Percentiles rank a stretch among this genome's conserved stretches.
phyloP scores from a whole-genome alignment of 2,888 invertebrate species.

The Steromphala cineraria region DNA sequence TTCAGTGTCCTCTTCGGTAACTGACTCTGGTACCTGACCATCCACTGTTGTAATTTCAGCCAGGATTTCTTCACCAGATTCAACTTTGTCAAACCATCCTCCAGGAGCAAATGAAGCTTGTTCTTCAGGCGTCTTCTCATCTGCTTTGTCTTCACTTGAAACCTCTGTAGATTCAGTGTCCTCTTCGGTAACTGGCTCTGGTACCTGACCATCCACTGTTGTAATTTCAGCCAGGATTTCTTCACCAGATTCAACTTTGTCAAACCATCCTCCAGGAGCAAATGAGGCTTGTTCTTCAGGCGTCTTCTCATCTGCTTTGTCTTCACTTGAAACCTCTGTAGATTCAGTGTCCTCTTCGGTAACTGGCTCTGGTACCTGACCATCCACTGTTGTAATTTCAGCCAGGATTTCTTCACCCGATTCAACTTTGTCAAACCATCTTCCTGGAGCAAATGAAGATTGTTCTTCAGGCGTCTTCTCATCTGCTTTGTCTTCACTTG shows the following conservation, averaged over 20 bases:
- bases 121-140: not conserved
- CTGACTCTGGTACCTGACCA: no score
- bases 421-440: no score
- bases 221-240: not conserved
- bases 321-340: not conserved
- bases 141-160: not conserved
- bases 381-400: no score
- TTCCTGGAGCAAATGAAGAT: no score
- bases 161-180: not conserved
- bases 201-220: not conserved
- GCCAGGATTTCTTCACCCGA: no score
- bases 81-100: no score
- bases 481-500: not conserved
- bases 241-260: not conserved
- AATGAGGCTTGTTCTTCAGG: not conserved
- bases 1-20: no score
- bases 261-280: not conserved
- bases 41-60: no score
- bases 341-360: not conserved
- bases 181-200: not conserved
- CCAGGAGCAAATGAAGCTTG: no score
- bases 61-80: no score
- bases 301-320: not conserved
- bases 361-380: not conserved
- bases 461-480: not conserved